A percentile compares a stretch with the other conserved stretches of the same genome.
Evolutionary conservation across 2,797 vertebrate genomes (phyloP).

Genomic region (Aythya fuligula): DNA sequence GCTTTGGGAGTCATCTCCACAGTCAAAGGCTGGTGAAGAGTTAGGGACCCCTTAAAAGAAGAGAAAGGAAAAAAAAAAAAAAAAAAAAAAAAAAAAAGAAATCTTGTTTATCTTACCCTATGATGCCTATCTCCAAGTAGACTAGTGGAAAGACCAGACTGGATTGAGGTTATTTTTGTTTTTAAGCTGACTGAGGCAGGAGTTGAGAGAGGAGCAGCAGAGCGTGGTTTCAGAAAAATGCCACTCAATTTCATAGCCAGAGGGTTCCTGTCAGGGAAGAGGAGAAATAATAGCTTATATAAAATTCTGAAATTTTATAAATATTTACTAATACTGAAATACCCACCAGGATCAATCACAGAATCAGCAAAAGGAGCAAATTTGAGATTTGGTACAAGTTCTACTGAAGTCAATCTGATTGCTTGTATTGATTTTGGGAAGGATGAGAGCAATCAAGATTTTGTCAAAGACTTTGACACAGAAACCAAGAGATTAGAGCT

Average conservation of each 20-base stretch:
- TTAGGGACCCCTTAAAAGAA: background rate
- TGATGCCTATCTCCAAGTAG: background rate
- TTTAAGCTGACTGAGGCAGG: background rate
- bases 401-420: background rate
- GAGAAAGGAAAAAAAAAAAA: background rate
- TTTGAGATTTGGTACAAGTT: background rate
- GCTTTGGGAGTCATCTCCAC: background rate
- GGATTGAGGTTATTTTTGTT: background rate
- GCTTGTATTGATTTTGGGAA: background rate
- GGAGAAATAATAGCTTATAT: background rate
- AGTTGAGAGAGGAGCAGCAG: background rate
- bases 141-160: background rate
- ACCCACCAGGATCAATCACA: background rate
- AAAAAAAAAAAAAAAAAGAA: background rate
- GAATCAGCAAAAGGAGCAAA: background rate
- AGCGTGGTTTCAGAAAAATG: background rate
- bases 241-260: background rate
- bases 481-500: background rate
- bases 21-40: background rate
- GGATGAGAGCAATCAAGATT: background rate
- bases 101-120: background rate
- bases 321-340: background rate
- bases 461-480: background rate
- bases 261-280: background rate
- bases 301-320: slow-evolving; percentile 1